Base-by-base conservation (phyloP, 2,113 vertebrate species). In the Tychaedon coryphoeus region DNA sequence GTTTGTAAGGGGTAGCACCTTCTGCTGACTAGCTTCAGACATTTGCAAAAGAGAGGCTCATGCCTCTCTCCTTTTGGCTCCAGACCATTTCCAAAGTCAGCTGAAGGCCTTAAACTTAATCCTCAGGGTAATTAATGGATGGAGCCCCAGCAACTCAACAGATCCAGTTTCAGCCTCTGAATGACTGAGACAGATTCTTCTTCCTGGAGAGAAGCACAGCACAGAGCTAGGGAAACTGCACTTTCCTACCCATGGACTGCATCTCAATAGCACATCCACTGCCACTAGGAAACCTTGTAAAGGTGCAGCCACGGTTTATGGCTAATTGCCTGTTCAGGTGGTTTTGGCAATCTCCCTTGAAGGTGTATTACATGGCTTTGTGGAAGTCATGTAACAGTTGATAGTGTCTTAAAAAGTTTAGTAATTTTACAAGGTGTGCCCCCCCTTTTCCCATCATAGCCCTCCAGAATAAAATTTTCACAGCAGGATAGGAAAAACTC, bases 381-480 rank as follows among this genome's bases (percentile, higher is more conserved):
- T 29, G n/a, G 42, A 73, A 70, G 22, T n/a, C 14, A 14, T 18
- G 31, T 40, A 51, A 60, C 14, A 78, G 10, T 12, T 47, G 10
- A 31, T 11, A 77, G 4, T 10, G 56, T 76, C 38, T 47, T 70
- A 1, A 45, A 56, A 67, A 45, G 8, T n/a, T 40, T 19, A 45
- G 50, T 36, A 43, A 23, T 56, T 58, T 67, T 61, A 25, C 14
- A 61, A 65, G 26, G 31, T 57, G 3, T 42, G 17, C 0, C 5
- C 2, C 12, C 12, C 8, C 14, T 60, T 53, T 10, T 26, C 16
- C 14, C 1, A 1, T 5, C 8, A 17, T 54, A 61, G 38, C 8
- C 4, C 14, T 67, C 5, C n/a, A 81, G 48, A 31, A 53, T 13
- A 43, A 53, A 72, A 82, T 57, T 40, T 4, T 76, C 33, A 42